Percentiles rank a stretch among this genome's conserved stretches.
phyloP scores from a whole-genome alignment of 2,888 invertebrate species.

The Dyspetes luteomarginatus region DNA sequence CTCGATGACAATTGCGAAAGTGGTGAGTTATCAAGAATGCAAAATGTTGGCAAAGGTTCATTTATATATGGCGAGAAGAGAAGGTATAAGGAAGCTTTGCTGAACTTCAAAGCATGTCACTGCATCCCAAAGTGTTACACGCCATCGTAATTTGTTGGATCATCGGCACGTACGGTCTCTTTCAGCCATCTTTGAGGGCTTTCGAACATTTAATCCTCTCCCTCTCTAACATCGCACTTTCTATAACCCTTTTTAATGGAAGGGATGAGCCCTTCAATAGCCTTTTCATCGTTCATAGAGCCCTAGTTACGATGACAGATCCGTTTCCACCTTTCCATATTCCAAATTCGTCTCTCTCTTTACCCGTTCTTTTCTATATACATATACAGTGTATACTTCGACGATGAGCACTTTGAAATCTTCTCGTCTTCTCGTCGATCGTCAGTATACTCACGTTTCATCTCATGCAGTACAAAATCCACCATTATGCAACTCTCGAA shows the following conservation, averaged over 20 bases:
- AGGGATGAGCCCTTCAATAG: slow-evolving; percentile 15
- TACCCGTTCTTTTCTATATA: slow-evolving; percentile 6
- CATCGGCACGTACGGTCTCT: slow-evolving; percentile 66
- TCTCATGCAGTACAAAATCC: slow-evolving; percentile 23
- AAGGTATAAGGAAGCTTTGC: neutral
- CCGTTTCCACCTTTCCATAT: slow-evolving; percentile 22
- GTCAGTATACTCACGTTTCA: slow-evolving; percentile 20
- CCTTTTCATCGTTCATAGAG: slow-evolving; percentile 1
- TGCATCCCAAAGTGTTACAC: neutral
- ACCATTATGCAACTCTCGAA: slow-evolving; percentile 66
- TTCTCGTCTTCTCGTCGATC: slow-evolving; percentile 9
- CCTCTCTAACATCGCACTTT: neutral
- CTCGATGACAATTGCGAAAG: neutral
- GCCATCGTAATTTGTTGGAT: slow-evolving; percentile 70
- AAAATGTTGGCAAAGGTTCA: neutral
- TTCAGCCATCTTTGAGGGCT: slow-evolving; percentile 14
- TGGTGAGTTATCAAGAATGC: neutral
- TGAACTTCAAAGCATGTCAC: neutral
- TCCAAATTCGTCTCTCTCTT: slow-evolving; percentile 11
- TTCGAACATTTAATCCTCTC: slow-evolving; percentile 25
- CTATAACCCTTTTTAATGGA: slow-evolving; percentile 19
- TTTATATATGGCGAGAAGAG: neutral
- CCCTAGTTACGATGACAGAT: slow-evolving; percentile 23
- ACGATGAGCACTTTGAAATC: neutral
- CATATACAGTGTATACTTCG: neutral